Conservation (phyloP, 2,113 vertebrate genomes). For the Andinoacara biseriatus region DNA sequence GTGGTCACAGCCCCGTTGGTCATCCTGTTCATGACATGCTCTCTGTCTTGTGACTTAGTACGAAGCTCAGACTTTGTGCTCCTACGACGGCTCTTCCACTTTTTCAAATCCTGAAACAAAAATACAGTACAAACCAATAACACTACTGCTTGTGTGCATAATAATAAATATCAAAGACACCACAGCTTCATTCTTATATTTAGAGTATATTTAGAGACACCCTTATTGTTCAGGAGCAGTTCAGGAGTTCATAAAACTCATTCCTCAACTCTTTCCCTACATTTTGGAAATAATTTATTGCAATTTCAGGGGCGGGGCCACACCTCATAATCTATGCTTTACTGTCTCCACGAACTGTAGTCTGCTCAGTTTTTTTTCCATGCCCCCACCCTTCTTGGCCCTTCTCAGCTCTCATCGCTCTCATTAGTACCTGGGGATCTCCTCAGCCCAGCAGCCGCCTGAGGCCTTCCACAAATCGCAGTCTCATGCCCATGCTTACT, state of each 20-base stretch:
- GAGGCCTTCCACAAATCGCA: too few species aligned
- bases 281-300: neutral
- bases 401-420: neutral
- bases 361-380: neutral
- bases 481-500: neutral
- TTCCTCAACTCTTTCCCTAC: neutral
- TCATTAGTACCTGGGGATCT: neutral
- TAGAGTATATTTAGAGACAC: neutral
- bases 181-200: neutral
- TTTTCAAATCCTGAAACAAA: conserved; percentile 87
- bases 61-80: conserved; percentile 86
- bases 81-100: conserved; percentile 93
- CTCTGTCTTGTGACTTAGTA: conserved; percentile 88
- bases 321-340: too few species aligned
- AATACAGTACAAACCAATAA: fast-evolving
- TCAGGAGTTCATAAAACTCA: neutral
- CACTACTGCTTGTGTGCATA: neutral
- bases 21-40: conserved; percentile 84
- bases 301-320: neutral
- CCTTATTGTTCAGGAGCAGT: neutral
- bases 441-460: neutral
- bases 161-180: neutral
- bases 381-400: neutral
- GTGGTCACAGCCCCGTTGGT: conserved; percentile 67
- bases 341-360: neutral